phyloP scores from a whole-genome alignment of 2,888 invertebrate species.

The Stictocephala bisonia region DNA sequence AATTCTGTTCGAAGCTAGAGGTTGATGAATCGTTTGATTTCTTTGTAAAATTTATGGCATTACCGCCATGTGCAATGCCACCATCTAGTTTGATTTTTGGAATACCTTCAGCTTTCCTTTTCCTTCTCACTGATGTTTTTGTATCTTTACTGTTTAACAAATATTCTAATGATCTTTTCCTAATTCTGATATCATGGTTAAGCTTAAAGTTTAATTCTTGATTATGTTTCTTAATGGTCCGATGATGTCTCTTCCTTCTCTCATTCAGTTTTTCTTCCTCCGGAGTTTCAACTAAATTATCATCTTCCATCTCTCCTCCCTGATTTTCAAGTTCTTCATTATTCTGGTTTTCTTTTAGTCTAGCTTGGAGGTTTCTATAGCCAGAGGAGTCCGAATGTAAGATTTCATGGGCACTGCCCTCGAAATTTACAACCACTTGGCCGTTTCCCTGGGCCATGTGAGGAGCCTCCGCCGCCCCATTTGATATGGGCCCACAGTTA shows the following conservation, averaged over 20 bases:
- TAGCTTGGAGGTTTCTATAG: conserved; percentile 52
- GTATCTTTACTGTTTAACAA: background rate
- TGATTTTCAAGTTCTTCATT: conserved; percentile 51
- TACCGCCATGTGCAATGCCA: conserved; percentile 82
- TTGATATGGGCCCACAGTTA: conserved; percentile 80
- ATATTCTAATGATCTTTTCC: conserved; percentile 26
- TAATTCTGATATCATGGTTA: background rate
- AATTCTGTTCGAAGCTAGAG: conserved; percentile 85
- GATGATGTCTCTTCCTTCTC: conserved; percentile 27
- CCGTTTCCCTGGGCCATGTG: conserved; percentile 71
- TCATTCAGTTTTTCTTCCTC: background rate
- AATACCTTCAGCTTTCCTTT: conserved; percentile 36
- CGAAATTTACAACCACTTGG: conserved; percentile 71
- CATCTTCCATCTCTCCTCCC: conserved; percentile 52
- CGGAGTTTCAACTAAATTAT: conserved; percentile 34
- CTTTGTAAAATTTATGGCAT: conserved; percentile 62
- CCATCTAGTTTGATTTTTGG: conserved; percentile 70
- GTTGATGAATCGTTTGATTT: conserved; percentile 72
- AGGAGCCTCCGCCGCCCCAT: conserved; percentile 69
- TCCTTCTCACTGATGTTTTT: conserved; percentile 24
- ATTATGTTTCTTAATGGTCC: conserved; percentile 8
- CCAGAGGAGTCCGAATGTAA: conserved; percentile 58
- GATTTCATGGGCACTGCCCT: conserved; percentile 68
- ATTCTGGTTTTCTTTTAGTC: conserved; percentile 47
- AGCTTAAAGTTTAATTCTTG: background rate